Evolutionary conservation across 2,797 vertebrate species (phyloP).

Genomic region (Thripadectes ignobilis): DNA sequence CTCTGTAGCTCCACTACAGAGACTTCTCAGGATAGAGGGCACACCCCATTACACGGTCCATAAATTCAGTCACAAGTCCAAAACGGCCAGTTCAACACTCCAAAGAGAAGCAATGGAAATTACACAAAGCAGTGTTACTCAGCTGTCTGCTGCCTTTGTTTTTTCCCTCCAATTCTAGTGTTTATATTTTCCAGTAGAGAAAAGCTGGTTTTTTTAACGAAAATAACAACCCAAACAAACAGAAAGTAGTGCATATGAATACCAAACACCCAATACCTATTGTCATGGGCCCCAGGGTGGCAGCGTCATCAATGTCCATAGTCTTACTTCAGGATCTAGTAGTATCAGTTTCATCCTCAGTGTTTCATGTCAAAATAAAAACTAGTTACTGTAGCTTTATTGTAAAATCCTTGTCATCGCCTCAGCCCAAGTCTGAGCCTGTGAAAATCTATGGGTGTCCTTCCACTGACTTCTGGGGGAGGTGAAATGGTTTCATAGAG

Average conservation of each 20-base stretch:
- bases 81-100: not conserved
- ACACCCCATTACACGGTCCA: not conserved
- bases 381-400: not conserved
- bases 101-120: not conserved
- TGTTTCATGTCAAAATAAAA: not conserved
- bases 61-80: not conserved
- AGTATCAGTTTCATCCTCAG: not conserved
- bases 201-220: not conserved
- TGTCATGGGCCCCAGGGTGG: not conserved
- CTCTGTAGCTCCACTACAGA: not conserved
- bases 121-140: not conserved
- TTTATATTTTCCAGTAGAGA: not conserved
- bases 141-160: not conserved
- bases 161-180: not conserved
- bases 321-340: not conserved
- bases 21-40: not conserved
- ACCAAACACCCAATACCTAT: not conserved
- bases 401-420: not conserved
- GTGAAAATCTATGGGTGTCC: accelerated
- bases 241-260: not conserved
- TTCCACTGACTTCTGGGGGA: not conserved
- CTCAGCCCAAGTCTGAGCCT: not conserved
- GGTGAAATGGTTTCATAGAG: not conserved
- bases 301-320: accelerated
- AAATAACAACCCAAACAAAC: not conserved